Conservation (phyloP, 1,140 invertebrate genomes). For the Drosophila lacteicornis region DNA sequence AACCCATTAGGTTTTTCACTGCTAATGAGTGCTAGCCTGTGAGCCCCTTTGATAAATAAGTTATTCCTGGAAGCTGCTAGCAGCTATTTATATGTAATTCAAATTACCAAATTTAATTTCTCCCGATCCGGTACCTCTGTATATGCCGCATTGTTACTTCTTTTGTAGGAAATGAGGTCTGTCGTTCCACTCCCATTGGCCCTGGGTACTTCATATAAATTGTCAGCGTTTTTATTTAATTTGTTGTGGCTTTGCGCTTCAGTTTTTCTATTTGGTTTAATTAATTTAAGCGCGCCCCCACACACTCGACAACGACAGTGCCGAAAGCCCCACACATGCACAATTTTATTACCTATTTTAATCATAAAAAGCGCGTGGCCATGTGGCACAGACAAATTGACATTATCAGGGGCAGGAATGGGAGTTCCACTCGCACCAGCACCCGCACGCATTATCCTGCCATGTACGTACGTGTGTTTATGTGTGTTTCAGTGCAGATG, state of each 20-base stretch:
- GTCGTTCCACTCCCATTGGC: neutral
- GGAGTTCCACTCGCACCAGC: neutral
- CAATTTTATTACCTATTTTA: conserved; percentile 67
- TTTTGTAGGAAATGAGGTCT: conserved; percentile 1
- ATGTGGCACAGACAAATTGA: conserved; percentile 65
- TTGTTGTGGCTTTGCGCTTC: conserved; percentile 55
- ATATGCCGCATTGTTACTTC: conserved; percentile 2
- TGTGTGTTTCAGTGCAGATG: conserved; percentile 50
- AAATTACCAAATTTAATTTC: conserved; percentile 57
- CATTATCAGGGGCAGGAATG: conserved; percentile 49
- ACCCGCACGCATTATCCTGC: conserved; percentile 22
- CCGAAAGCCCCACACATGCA: conserved; percentile 37
- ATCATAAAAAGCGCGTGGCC: conserved; percentile 76
- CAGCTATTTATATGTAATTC: conserved; percentile 19
- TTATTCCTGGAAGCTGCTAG: conserved; percentile 12
- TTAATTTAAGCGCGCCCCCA: conserved; percentile 67
- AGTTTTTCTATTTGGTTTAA: conserved; percentile 67
- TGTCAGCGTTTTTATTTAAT: conserved; percentile 77
- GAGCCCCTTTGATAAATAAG: neutral
- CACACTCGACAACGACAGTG: conserved; percentile 23
- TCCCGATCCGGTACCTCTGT: neutral
- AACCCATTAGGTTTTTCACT: neutral
- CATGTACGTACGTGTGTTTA: neutral
- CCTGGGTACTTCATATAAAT: conserved; percentile 43
- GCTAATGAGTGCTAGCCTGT: neutral